Conservation (phyloP, 2,888 invertebrate genomes). For the Meteorus cinctellus region DNA sequence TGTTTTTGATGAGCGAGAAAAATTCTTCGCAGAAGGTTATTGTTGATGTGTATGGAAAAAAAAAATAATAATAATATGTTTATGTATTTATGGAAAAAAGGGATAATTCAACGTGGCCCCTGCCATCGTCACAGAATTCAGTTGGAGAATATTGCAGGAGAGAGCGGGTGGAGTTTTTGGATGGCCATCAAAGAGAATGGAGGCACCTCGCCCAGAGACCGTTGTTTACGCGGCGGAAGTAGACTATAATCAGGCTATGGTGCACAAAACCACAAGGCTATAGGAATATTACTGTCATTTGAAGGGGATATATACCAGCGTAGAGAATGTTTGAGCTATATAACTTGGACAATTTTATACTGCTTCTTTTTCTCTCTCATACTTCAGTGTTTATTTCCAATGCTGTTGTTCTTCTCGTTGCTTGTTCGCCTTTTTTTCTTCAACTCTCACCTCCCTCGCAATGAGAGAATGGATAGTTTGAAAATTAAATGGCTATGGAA, state of each 20-base stretch:
- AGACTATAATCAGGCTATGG: constrained; percentile 69
- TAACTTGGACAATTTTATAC: constrained; percentile 38
- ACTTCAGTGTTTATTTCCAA: neutral
- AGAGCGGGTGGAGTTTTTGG: constrained; percentile 39
- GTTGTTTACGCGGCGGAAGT: constrained; percentile 70
- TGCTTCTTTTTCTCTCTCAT: neutral
- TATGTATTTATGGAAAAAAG: constrained; percentile 10
- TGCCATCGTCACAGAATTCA: constrained; percentile 8
- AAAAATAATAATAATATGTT: constrained; percentile 1
- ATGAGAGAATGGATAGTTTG: constrained; percentile 53
- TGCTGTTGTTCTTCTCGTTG: neutral
- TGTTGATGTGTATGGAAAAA: neutral
- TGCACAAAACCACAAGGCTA: constrained; percentile 68
- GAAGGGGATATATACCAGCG: constrained; percentile 40
- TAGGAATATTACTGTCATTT: constrained; percentile 70
- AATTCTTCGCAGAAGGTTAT: neutral
- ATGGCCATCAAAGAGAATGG: constrained; percentile 62
- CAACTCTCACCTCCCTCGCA: constrained; percentile 59
- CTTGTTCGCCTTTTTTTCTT: neutral
- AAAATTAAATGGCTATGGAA: constrained; percentile 64
- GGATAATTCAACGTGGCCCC: constrained; percentile 33
- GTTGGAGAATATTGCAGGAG: constrained; percentile 28
- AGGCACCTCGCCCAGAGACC: constrained; percentile 52
- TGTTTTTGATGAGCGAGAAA: constrained; percentile 3
- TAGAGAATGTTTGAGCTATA: constrained; percentile 32